Evolutionary conservation across 37 sponge, comb jelly and placozoan genomes (phyloP), one percentile per base, ranked within the genome.

Genomic region (Mnemiopsis leidyi): DNA sequence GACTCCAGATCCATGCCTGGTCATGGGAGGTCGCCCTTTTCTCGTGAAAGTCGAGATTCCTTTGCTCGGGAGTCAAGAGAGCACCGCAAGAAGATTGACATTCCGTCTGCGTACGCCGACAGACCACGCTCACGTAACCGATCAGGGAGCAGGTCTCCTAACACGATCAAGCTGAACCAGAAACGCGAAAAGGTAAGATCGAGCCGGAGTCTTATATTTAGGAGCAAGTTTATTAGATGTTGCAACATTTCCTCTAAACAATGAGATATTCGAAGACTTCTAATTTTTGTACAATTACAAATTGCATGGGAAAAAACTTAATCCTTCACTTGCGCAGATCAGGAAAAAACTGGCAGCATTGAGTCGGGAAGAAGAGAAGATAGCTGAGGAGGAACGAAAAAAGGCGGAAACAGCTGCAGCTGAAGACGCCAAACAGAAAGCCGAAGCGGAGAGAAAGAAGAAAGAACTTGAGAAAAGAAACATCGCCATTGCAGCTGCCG

Each of bases 151-250:
- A 85, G 90, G 25, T 85, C 90, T 5, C 90, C 90, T 37, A 85
- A 40, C 61, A 85, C 90, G 13, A 40, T 85, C 0, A 33, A 85
- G 23, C 90, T 85, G 26, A 85, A 85, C 25, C 90, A 85, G 24
- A 85, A 85, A 39, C 90, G 90, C 25, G 90, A 85, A 85, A 85
- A 85, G 90, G 90, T 85, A 37, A 5, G 90, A 0, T 13, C 61
- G n/a, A n/a, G n/a, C n/a, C n/a, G n/a, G n/a, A n/a, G n/a, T n/a
- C n/a, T n/a, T n/a, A n/a, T n/a, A n/a, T n/a, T n/a, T n/a, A n/a
- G n/a, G n/a, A n/a, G n/a, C n/a, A n/a, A n/a, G n/a, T n/a, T n/a
- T n/a, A n/a, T n/a, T n/a, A n/a, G n/a, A n/a, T n/a, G n/a, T n/a
- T n/a, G n/a, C n/a, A n/a, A n/a, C n/a, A n/a, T n/a, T n/a, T n/a